Evolutionary conservation across 1,140 invertebrate genomes (phyloP).

Genomic region (Lycorma delicatula): DNA sequence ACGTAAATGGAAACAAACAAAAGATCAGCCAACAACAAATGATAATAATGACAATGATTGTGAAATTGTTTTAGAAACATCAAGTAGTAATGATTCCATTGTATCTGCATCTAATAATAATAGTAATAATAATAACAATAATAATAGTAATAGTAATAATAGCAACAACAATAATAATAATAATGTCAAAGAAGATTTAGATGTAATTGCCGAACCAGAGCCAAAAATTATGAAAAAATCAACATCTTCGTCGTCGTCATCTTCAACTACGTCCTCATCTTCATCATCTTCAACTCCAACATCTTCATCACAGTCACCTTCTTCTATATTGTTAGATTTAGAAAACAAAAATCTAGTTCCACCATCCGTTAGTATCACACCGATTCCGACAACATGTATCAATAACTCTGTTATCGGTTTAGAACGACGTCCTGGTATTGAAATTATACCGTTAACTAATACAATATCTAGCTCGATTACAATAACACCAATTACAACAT

Average conservation of each 20-base stretch:
- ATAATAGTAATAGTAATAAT: too few species aligned
- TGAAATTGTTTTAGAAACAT: conserved; percentile 49
- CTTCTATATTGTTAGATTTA: conserved; percentile 33
- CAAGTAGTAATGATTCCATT: conserved; percentile 55
- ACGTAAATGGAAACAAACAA: conserved; percentile 23
- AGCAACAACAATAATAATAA: too few species aligned
- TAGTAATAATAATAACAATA: too few species aligned
- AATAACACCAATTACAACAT: conserved; percentile 66
- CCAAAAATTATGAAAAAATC: too few species aligned
- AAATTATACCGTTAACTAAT: conserved; percentile 66
- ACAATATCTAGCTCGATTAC: conserved; percentile 56
- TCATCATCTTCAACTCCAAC: too few species aligned
- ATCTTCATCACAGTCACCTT: conserved; percentile 40
- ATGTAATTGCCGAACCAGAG: too few species aligned
- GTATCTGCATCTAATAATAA: conserved; percentile 4
- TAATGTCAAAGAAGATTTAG: too few species aligned
- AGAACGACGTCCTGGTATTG: conserved; percentile 63
- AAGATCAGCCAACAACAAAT: conserved; percentile 37
- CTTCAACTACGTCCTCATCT: conserved; percentile 34
- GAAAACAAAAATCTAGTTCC: conserved; percentile 44
- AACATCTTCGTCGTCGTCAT: too few species aligned
- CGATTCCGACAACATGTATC: conserved; percentile 45
- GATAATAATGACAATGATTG: conserved; percentile 41
- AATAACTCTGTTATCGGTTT: conserved; percentile 51
- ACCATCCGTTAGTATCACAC: conserved; percentile 71